phyloP scores from a whole-genome alignment of 1,140 invertebrate species.

The Neotoxoptera formosana region DNA sequence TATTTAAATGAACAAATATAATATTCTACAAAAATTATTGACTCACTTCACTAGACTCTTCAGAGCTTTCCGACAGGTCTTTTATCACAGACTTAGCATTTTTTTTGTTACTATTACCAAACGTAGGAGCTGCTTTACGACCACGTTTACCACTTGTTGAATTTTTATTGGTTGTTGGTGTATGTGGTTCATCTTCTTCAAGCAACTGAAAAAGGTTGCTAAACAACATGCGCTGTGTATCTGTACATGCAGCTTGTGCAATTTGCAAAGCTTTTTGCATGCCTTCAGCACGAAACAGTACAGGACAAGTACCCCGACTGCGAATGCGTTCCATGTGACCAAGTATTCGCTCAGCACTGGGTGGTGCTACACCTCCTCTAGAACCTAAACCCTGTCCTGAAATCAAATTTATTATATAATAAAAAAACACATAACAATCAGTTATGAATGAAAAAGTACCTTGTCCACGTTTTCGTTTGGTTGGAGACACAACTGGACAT shows the following conservation, averaged over 20 bases:
- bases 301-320: constrained; percentile 71
- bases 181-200: constrained; percentile 78
- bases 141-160: constrained; percentile 63
- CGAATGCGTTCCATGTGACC: constrained; percentile 91
- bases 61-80: constrained; percentile 73
- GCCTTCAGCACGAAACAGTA: constrained; percentile 79
- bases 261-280: constrained; percentile 89
- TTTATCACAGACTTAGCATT: constrained; percentile 66
- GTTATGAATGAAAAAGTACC: constrained; percentile 27
- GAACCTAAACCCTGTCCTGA: constrained; percentile 60
- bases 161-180: constrained; percentile 62
- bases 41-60: constrained; percentile 80
- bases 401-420: neutral
- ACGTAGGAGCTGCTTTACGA: constrained; percentile 63
- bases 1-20: constrained; percentile 59
- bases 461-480: constrained; percentile 82
- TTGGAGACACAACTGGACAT: constrained; percentile 82
- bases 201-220: constrained; percentile 90
- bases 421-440: neutral
- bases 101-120: constrained; percentile 63
- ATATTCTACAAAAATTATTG: constrained; percentile 59
- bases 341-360: constrained; percentile 82
- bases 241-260: constrained; percentile 79
- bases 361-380: constrained; percentile 66
- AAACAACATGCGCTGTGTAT: constrained; percentile 84